Base-by-base conservation (phyloP, 2,888 invertebrate genomes). In the Cataglyphis livida region DNA sequence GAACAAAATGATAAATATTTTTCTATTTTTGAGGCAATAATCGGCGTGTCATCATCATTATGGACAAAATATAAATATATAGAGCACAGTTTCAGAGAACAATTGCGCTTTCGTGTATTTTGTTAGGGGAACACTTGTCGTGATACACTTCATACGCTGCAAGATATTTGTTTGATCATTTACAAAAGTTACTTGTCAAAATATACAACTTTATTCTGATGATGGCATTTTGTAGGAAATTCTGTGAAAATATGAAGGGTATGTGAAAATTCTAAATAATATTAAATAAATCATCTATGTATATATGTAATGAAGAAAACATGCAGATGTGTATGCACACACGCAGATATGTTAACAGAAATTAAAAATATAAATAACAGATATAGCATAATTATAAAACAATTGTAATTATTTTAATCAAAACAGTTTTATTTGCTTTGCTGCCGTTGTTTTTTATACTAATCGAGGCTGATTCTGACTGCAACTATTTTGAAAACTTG, bases 401-500 rank as follows among this genome's bases (percentile, higher is more conserved):
- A 25, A 25, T 57, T 57, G 15, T 59, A 21, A 59, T 66, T n/a
- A 25, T 28, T n/a, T 18, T 44, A 66, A 25, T 66, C 32, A 57
- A 57, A 10, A 12, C 21, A 48, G 9, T 78, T 21, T 41, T 15
- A 21, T 68, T 78, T 3, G 41, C 66, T 3, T 57, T 68, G n/a
- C 6, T 57, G 57, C 3, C 68, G 10, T 57, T 18, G 15, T 10
- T 78, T 3, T 41, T 2, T 10, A 3, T 6, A 6, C 0, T 44
- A 51, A 66, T 10, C 44, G 66, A 28, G 28, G 21, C 4, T n/a
- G 0, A 51, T 21, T 65, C 41, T 15, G 9, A 28, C 0, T 96
- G 96, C 89, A 95, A 95, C 85, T 96, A 87, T 81, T 86, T 85
- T 7, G 95, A 95, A 90, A 78, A 92, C 18, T 88, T 96, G 7